Percentiles rank a stretch among this genome's conserved stretches.
phyloP scores from a whole-genome alignment of 2,113 vertebrate genomes.

The Dipodomys merriami region DNA sequence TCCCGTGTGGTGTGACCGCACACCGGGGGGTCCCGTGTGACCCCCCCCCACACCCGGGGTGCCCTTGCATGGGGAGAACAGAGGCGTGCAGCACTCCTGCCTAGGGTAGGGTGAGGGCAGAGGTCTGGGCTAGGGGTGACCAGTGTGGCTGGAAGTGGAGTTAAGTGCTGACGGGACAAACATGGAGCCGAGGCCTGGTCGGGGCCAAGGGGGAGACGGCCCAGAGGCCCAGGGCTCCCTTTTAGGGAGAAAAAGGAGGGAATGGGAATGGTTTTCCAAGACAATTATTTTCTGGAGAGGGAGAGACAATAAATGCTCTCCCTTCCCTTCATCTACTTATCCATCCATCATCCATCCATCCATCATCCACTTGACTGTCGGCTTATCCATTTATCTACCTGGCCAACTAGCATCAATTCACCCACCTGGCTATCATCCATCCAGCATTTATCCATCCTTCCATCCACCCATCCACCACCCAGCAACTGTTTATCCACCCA shows the following conservation, averaged over 20 bases:
- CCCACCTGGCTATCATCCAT: too few relatives aligned
- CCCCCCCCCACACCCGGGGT: too few relatives aligned
- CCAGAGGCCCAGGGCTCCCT: neutral
- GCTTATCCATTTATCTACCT: neutral
- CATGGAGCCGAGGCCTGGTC: too few relatives aligned
- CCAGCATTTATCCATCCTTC: too few relatives aligned
- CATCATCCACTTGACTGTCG: neutral
- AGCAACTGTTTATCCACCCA: neutral
- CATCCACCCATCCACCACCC: neutral
- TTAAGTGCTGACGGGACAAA: neutral
- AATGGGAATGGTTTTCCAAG: neutral
- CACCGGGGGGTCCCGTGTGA: too few relatives aligned
- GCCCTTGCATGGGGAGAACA: too few relatives aligned
- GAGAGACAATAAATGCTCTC: neutral
- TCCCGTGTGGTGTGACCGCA: too few relatives aligned
- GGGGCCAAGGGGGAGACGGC: rapidly evolving
- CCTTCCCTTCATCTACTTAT: too few relatives aligned
- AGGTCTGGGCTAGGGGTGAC: neutral
- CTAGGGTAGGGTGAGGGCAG: too few relatives aligned
- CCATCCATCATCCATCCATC: neutral
- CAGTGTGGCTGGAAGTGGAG: too few relatives aligned
- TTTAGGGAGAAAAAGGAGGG: neutral
- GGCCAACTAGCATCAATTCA: too few relatives aligned
- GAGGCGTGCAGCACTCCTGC: too few relatives aligned
- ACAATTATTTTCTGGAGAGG: neutral